Percentiles rank a stretch among this genome's conserved stretches.
Evolutionary conservation across 2,888 invertebrate genomes (phyloP).

Genomic region (Cenopis cana): DNA sequence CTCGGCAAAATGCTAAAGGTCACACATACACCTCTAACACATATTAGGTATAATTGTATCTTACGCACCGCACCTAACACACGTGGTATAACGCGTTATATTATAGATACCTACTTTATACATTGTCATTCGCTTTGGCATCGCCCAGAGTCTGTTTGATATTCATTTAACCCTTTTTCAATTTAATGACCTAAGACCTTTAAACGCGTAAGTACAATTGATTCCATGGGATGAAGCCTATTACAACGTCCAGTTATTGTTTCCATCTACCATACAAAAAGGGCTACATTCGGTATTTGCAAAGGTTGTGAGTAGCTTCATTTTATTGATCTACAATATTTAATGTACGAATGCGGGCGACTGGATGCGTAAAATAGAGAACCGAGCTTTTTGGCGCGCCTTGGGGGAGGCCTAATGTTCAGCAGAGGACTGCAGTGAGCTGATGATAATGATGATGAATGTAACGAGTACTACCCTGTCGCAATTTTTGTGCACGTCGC

Average conservation of each 20-base stretch:
- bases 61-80: slow-evolving; percentile 26
- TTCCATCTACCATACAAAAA: neutral
- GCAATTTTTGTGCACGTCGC: too few relatives aligned
- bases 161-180: slow-evolving; percentile 39
- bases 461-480: too few relatives aligned
- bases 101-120: neutral
- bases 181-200: slow-evolving; percentile 23
- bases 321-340: too few relatives aligned
- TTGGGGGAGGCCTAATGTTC: too few relatives aligned
- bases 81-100: slow-evolving; percentile 1
- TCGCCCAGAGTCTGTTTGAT: slow-evolving; percentile 34
- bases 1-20: slow-evolving; percentile 63
- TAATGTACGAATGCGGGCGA: too few relatives aligned
- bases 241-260: slow-evolving; percentile 3
- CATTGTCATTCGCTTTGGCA: slow-evolving; percentile 35
- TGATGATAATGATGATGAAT: too few relatives aligned
- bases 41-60: slow-evolving; percentile 43
- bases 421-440: too few relatives aligned
- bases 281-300: neutral
- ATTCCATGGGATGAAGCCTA: slow-evolving; percentile 3
- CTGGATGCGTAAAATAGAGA: too few relatives aligned
- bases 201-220: slow-evolving; percentile 16
- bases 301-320: neutral
- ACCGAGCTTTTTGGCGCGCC: too few relatives aligned
- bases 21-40: too few relatives aligned